Base-by-base conservation (phyloP, 2,888 invertebrate species). In the Dynastes hyllus region DNA sequence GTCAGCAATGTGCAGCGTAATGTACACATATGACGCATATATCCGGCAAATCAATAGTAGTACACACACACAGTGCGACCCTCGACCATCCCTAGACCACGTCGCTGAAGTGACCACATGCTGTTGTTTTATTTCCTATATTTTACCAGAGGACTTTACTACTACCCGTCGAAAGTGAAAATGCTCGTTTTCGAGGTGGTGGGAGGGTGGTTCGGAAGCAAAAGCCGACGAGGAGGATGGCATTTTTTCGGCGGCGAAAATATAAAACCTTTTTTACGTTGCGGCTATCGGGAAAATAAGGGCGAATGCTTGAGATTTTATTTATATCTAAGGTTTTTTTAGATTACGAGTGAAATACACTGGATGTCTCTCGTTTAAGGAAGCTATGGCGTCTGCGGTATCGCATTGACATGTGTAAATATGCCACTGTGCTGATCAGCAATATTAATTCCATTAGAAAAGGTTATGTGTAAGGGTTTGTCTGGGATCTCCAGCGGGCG, bases 21-120 rank as follows among this genome's bases (percentile, higher is more conserved):
- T 86, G 85, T 86, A 86, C 87, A 87, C 86, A 87, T 85, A 85
- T 86, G 87, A 85, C 86, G 85, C 83, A 86, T 87, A 45, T 67
- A 87, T 87, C 85, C 85, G 84, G 87, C 87, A 86, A 87, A 88
- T 88, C 87, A 87, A 88, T 88, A 88, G 86, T 85, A 83, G 84
- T 84, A 55, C 55, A 55, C 55, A 9, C 51, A 55, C 16, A 67
- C 75, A 45, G 45, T 76, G 84, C 85, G 84, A 85, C 85, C 86
- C 86, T 83, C 82, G 37, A 27, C 78, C 76, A 80, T 69, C 80
- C 79, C 80, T 82, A 76, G 81, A 83, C 81, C 82, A 81, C 82
- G 82, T 81, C 81, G 79, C 81, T 83, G 82, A 82, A 81, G 81
- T 81, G 82, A 82, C 84, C 84, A 82, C 85, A 85, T 83, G 84